These are phyloP conservation scores for Herpetotheres cachinnans DNA, from an alignment of 2,113 vertebrate genomes.

Conservation along the genomic window DNA sequence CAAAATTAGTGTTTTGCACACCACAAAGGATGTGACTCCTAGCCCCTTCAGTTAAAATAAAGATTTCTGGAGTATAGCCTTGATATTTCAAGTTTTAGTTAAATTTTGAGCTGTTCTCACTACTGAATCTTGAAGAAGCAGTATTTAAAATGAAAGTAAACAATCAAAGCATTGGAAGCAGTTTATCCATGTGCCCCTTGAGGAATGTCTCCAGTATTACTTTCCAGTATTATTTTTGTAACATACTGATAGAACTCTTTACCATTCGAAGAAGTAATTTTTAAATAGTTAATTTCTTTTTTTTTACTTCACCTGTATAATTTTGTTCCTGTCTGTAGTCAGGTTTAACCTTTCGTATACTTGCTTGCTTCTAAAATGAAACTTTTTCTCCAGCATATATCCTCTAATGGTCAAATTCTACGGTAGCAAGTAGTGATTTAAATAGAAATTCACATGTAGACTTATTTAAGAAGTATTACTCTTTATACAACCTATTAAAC, in stretches of 20 bases:
- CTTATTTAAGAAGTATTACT: neutral
- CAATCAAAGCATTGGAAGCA: neutral
- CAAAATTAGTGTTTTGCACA: neutral
- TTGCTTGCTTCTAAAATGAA: neutral
- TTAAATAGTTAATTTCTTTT: neutral
- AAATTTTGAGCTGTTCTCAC: neutral
- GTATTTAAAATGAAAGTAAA: neutral
- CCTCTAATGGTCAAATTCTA: neutral
- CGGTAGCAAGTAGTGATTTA: neutral
- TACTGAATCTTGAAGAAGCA: neutral
- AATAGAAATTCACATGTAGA: neutral
- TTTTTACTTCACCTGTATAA: neutral
- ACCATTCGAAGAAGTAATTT: neutral
- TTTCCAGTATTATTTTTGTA: neutral
- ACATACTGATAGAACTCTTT: neutral
- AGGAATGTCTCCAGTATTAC: neutral
- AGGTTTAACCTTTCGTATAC: neutral
- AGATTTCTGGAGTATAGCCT: neutral
- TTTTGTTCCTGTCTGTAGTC: neutral
- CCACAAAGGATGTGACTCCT: neutral
- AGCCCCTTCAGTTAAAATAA: neutral
- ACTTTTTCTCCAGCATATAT: neutral
- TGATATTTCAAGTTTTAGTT: neutral
- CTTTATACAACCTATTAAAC: neutral
- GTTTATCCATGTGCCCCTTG: neutral